Conservation (phyloP, 2,113 vertebrate genomes). For the Cephalopholis sonnerati region DNA sequence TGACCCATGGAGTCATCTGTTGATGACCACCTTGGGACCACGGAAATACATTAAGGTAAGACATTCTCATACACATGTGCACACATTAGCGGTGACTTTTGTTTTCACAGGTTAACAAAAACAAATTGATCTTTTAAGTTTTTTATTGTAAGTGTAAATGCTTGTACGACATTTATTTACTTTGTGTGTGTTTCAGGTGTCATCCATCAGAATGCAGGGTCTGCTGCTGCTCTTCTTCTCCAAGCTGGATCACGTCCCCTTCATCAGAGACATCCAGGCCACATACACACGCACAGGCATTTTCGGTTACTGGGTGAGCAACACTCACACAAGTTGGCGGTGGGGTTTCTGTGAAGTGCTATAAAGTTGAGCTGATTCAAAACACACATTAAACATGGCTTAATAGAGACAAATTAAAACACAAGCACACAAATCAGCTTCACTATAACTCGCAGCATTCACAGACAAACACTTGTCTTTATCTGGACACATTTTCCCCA, state of each 20-base stretch:
- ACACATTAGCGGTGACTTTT: background rate
- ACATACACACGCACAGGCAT: slow-evolving; percentile 93
- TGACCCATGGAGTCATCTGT: slow-evolving; percentile 91
- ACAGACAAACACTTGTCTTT: too few species aligned
- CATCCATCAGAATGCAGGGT: slow-evolving; percentile 95
- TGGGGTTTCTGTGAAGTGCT: too few species aligned
- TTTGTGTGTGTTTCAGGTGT: slow-evolving; percentile 83
- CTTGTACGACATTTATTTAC: background rate
- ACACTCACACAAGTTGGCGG: background rate
- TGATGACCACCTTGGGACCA: slow-evolving; percentile 90
- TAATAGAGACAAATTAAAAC: too few species aligned
- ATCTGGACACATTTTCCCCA: too few species aligned
- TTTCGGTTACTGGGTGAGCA: slow-evolving; percentile 94
- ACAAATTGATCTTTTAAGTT: background rate
- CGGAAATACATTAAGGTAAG: slow-evolving; percentile 91
- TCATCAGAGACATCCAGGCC: slow-evolving; percentile 88
- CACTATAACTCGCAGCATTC: too few species aligned
- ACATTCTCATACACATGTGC: background rate
- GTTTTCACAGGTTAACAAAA: background rate
- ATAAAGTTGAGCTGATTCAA: too few species aligned
- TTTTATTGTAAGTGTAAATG: too few species aligned
- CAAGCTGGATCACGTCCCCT: slow-evolving; percentile 90
- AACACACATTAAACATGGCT: too few species aligned
- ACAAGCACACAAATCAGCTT: too few species aligned
- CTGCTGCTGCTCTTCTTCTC: slow-evolving; percentile 92